Percentiles rank a stretch among this genome's conserved stretches.
phyloP scores from a whole-genome alignment of 2,113 vertebrate genomes.

The Alectura lathami region DNA sequence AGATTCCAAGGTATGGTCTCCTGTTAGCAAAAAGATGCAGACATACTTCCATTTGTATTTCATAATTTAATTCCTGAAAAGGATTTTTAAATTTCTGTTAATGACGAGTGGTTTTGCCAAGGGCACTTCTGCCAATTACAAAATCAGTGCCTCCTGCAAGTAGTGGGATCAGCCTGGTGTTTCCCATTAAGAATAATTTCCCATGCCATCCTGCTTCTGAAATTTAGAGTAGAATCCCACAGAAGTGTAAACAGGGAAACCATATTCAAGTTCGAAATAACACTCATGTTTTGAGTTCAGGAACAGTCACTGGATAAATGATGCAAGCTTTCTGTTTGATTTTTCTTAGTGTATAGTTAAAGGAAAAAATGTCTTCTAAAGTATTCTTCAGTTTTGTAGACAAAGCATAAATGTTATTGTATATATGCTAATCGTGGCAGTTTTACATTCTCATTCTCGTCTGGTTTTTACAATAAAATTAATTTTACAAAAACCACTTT shows the following conservation, averaged over 20 bases:
- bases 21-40: constrained; percentile 57
- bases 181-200: constrained; percentile 34
- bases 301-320: constrained; percentile 58
- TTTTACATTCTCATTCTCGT: constrained; percentile 72
- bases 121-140: constrained; percentile 55
- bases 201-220: constrained; percentile 51
- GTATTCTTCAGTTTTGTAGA: constrained; percentile 59
- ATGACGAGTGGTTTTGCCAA: neutral
- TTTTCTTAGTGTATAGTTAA: constrained; percentile 16
- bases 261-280: constrained; percentile 36
- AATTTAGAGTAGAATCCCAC: constrained; percentile 9
- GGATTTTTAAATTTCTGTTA: neutral
- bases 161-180: constrained; percentile 13
- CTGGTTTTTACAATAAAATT: constrained; percentile 72
- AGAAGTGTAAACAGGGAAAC: constrained; percentile 32
- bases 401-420: constrained; percentile 64
- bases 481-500: constrained; percentile 80
- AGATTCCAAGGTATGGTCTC: constrained; percentile 18
- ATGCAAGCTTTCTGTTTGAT: constrained; percentile 19
- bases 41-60: constrained; percentile 72
- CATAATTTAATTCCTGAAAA: neutral
- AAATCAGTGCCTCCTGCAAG: constrained; percentile 40
- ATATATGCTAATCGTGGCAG: constrained; percentile 59
- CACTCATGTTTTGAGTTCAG: constrained; percentile 31
- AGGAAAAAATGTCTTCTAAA: constrained; percentile 3